Percentiles rank a stretch among this genome's conserved stretches.
Conservation (phyloP, 2,113 vertebrate species). For the Globicephala melas region DNA sequence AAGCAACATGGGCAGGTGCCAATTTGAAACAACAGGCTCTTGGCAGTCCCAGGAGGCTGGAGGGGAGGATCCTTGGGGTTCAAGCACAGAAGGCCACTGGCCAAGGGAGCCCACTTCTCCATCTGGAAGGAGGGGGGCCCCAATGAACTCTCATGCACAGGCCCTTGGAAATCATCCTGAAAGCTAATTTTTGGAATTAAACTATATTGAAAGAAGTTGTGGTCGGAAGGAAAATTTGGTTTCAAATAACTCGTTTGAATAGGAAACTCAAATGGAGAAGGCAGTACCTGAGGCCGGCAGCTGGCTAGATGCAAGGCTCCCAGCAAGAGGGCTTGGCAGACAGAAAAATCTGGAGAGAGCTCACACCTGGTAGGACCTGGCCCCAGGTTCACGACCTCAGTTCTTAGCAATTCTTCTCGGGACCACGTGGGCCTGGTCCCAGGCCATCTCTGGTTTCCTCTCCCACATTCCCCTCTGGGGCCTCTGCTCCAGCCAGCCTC, state of each 20-base stretch:
- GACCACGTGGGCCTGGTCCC: background rate
- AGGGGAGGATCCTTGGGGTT: background rate
- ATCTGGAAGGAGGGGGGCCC: background rate
- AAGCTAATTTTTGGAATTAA: background rate
- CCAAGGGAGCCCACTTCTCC: background rate
- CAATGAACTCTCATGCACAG: background rate
- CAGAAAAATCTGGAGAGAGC: background rate
- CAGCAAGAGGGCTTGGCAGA: background rate
- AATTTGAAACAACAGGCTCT: constrained; percentile 40
- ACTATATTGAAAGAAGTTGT: background rate
- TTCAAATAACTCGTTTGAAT: background rate
- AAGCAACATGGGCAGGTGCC: constrained; percentile 24
- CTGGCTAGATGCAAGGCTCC: background rate
- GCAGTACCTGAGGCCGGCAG: background rate
- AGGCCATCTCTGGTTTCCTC: background rate
- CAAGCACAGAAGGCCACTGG: background rate
- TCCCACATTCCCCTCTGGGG: background rate
- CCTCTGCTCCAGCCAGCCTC: background rate
- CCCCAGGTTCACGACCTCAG: background rate
- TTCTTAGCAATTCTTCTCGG: background rate
- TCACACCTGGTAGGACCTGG: background rate
- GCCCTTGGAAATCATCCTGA: background rate
- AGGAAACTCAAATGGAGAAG: background rate
- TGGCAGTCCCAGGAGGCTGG: background rate
- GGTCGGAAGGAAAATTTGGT: background rate